phyloP scores from a whole-genome alignment of 2,797 vertebrate genomes.

The Acanthis flammea region DNA sequence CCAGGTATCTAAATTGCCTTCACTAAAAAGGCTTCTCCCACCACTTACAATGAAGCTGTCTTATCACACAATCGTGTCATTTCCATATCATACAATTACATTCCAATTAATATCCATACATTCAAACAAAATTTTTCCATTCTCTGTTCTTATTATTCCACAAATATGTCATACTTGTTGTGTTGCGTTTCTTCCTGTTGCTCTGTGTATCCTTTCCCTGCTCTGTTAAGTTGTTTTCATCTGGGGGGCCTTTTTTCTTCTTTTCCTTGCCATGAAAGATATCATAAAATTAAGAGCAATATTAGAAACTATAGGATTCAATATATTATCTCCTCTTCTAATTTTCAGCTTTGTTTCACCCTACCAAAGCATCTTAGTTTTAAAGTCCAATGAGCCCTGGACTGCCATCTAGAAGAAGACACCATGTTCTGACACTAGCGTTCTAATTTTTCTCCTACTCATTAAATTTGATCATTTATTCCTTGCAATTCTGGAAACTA shows the following conservation, averaged over 20 bases:
- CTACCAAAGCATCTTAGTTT: not conserved
- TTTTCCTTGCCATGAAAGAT: not conserved
- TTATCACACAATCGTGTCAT: not conserved
- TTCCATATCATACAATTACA: not conserved
- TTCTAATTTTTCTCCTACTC: not conserved
- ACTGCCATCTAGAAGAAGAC: not conserved
- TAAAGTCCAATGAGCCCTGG: not conserved
- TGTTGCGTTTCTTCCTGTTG: not conserved
- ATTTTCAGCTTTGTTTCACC: not conserved
- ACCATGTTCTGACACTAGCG: not conserved
- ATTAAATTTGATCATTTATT: not conserved
- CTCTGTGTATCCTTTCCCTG: not conserved
- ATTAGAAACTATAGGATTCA: not conserved
- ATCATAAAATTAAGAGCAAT: fast-evolving
- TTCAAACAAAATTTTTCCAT: not conserved
- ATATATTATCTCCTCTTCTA: not conserved
- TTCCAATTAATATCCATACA: not conserved
- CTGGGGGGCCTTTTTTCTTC: not conserved
- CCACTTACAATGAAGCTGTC: fast-evolving
- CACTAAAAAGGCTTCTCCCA: not conserved
- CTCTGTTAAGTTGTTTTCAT: not conserved
- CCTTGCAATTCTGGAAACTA: not conserved
- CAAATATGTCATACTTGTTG: not conserved
- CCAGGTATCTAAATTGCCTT: not conserved
- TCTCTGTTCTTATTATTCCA: not conserved